Percentiles rank a stretch among this genome's conserved stretches.
Conservation (phyloP, 2,888 invertebrate genomes). For the Homarus gammarus region DNA sequence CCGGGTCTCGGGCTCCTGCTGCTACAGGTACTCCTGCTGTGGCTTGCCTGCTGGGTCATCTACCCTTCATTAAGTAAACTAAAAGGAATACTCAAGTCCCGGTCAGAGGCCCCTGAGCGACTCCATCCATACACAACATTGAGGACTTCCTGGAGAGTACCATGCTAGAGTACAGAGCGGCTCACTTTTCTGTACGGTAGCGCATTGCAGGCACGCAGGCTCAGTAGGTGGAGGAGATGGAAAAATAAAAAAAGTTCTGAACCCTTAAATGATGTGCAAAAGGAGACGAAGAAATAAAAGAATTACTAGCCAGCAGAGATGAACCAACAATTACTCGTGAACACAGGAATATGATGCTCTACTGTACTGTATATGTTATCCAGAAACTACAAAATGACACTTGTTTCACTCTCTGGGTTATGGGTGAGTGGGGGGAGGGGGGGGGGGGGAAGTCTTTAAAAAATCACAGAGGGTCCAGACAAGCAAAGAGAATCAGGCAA, state of each 20-base stretch:
- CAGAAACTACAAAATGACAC: too few species aligned
- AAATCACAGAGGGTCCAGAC: slow-evolving; percentile 45
- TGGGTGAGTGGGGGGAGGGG: too few species aligned
- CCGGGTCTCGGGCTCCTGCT: slow-evolving; percentile 2
- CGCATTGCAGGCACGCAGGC: slow-evolving; percentile 59
- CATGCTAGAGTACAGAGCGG: slow-evolving; percentile 43
- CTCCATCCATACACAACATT: slow-evolving; percentile 50
- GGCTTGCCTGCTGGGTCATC: too few species aligned
- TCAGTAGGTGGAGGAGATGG: slow-evolving; percentile 4
- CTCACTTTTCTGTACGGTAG: slow-evolving; percentile 47
- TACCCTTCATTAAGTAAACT: not conserved
- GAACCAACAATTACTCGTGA: not conserved
- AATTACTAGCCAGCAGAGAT: slow-evolving; percentile 20
- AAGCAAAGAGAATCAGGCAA: slow-evolving; percentile 41
- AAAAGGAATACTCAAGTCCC: not conserved
- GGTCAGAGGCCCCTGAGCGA: not conserved
- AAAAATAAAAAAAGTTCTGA: slow-evolving; percentile 27
- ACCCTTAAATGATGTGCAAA: slow-evolving; percentile 24
- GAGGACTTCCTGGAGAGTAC: slow-evolving; percentile 22
- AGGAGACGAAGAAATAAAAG: not conserved
- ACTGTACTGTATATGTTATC: too few species aligned
- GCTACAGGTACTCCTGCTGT: not conserved
- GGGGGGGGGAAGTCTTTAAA: too few species aligned
- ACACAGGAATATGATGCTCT: too few species aligned
- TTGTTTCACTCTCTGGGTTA: too few species aligned